These are phyloP conservation scores for Ataeniobius toweri DNA, from an alignment of 2,797 vertebrate genomes.

Conservation along the genomic window DNA sequence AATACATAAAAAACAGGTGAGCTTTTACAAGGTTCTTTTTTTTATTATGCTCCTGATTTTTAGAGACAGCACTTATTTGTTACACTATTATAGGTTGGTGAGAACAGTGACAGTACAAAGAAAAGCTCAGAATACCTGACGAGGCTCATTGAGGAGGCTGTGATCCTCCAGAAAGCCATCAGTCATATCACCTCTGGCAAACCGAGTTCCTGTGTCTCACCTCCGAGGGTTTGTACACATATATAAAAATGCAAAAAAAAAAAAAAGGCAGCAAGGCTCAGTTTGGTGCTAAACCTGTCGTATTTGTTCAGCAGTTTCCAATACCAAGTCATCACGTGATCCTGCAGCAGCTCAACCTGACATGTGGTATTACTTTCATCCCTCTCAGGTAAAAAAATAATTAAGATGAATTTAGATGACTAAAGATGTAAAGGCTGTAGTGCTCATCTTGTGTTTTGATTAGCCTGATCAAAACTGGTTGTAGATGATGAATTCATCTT, in stretches of 20 bases:
- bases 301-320: conserved; percentile 80
- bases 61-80: neutral
- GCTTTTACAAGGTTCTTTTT: neutral
- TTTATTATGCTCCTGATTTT: conserved; percentile 1
- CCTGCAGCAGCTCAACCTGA: conserved; percentile 92
- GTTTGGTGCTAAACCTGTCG: neutral
- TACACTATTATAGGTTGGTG: conserved; percentile 81
- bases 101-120: conserved; percentile 87
- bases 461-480: neutral
- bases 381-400: conserved; percentile 84
- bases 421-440: neutral
- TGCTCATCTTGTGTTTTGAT: conserved; percentile 3
- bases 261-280: neutral
- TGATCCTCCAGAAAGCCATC: conserved; percentile 91
- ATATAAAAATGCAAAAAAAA: neutral
- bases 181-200: conserved; percentile 89
- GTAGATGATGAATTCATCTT: conserved; percentile 1
- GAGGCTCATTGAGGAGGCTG: conserved; percentile 91
- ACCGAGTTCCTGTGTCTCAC: conserved; percentile 82
- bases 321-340: conserved; percentile 86
- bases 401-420: too few relatives aligned
- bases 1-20: conserved; percentile 90
- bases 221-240: conserved; percentile 69
- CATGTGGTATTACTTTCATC: conserved; percentile 91
- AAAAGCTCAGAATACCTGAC: conserved; percentile 93